Evolutionary conservation across 2,113 vertebrate species (phyloP), one percentile per base, ranked within the genome.

Genomic region (Choloepus hoffmanni): DNA sequence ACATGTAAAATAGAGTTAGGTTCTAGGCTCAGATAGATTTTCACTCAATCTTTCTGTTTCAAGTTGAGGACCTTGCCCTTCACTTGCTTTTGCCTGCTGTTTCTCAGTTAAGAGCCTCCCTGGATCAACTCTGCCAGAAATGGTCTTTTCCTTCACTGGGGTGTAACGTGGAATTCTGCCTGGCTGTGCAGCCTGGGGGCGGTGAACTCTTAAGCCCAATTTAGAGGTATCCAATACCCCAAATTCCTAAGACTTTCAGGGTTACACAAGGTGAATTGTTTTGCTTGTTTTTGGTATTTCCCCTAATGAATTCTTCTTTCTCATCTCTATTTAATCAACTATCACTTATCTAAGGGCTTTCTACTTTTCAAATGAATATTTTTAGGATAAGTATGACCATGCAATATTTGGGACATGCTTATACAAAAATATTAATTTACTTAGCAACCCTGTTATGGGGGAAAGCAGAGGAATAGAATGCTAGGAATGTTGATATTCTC

Each of bases 61-160:
- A 79, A 23, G 62, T 19, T 81, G 15, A 65, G 13, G 2, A 67
- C 26, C 28, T 93, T 55, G 36, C 43, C 63, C 7, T 36, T 3
- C 45, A 26, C 45, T 58, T 87, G 63, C 36, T 30, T 96, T 92
- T 74, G 8, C 53, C 26, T 84, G 26, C 9, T 92, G 9, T 86
- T 33, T 65, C 68, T n/a, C 2, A 60, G 60, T 65, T 90, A 93
- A 85, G 10, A 91, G 11, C 36, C 62, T 88, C 50, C 77, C 65
- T 60, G 14, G 18, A 94, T n/a, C 18, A 74, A 60, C 30, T 84
- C 60, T 53, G 12, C 30, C 76, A 87, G 26, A 92, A 90, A 96
- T 67, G 19, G 53, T 95, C 28, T 86, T 94, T 90, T 96, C 55
- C 63, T 74, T 33, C 74, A 26, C 72, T 53, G 10, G 24, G 19